Conservation (phyloP, 2,797 vertebrate species). For the Todus mexicanus region DNA sequence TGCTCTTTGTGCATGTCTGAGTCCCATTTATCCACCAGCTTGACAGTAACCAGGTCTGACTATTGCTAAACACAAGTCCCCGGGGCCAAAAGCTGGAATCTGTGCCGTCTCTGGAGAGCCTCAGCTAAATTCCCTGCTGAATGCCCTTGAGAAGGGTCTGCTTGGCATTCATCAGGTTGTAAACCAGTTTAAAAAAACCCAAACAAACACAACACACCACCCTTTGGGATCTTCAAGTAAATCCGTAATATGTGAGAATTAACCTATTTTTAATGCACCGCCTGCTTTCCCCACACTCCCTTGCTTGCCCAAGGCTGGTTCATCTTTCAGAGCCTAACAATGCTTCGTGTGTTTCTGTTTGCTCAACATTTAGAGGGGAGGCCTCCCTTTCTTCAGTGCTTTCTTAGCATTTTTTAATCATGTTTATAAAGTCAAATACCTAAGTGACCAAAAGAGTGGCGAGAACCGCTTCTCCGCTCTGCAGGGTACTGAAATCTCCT, state of each 20-base stretch:
- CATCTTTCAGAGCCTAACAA: slow-evolving; percentile 52
- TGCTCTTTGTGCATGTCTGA: neutral
- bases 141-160: neutral
- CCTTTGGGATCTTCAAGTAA: neutral
- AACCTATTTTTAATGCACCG: slow-evolving; percentile 32
- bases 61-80: neutral
- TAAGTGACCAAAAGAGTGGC: slow-evolving; percentile 17
- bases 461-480: neutral
- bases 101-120: neutral
- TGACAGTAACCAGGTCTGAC: slow-evolving; percentile 1
- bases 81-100: neutral
- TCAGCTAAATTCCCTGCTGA: neutral
- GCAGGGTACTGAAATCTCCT: slow-evolving; percentile 22
- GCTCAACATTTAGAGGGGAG: slow-evolving; percentile 28
- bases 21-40: neutral
- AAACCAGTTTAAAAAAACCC: neutral
- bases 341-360: slow-evolving; percentile 60
- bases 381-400: neutral
- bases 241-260: neutral
- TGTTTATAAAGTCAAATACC: slow-evolving; percentile 61
- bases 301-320: neutral
- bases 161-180: neutral
- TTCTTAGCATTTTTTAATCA: slow-evolving; percentile 51
- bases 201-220: no score
- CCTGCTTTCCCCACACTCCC: slow-evolving; percentile 14